Evolutionary conservation across 1,140 invertebrate genomes (phyloP), one percentile per base, ranked within the genome.

Genomic region (Drosophila bocki): DNA sequence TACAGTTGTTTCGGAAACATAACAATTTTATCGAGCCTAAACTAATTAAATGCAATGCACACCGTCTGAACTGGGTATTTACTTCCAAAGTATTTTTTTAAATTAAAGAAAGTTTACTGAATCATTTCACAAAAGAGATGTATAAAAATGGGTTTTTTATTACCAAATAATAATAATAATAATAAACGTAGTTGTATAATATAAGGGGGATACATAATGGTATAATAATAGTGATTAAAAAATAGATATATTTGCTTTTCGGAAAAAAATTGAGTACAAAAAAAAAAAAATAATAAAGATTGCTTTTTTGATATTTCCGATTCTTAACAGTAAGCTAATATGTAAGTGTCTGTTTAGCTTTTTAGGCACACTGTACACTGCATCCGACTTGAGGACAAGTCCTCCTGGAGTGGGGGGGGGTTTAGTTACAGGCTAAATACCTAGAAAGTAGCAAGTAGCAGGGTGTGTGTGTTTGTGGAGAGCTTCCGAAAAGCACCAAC

Each of bases 161-260:
- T 78, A 75, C 63, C 63, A 82, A 79, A 69, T 71, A 78, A 80
- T 42, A 60, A 61, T 78, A 68, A 74, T 81, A 78, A 69, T 51
- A 22, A 64, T 81, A 58, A 48, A 62, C 17, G 48, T 64, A 58
- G 29, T 56, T 45, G 60, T 81, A 63, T 57, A 72, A 72, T 82
- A 59, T 63, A 68, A 48, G 58, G 56, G 48, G 56, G 44, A 69
- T 80, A 67, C 71, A 51, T 45, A 81, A 58, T 65, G 41, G 42
- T 67, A 68, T 44, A 53, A 77, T 42, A 71, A 32, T 61, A 12
- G 17, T 48, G 48, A 62, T 62, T 54, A 53, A 48, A 67, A 44
- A 68, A 67, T 35, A 50, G 9, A 22, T 11, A 51, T 78, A 60
- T 48, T 45, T 58, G 35, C 58, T 72, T 64, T 76, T 58, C 11